A percentile compares a stretch with the other conserved stretches of the same genome.
Conservation (phyloP, 2,888 invertebrate genomes). For the Diadromus collaris region DNA sequence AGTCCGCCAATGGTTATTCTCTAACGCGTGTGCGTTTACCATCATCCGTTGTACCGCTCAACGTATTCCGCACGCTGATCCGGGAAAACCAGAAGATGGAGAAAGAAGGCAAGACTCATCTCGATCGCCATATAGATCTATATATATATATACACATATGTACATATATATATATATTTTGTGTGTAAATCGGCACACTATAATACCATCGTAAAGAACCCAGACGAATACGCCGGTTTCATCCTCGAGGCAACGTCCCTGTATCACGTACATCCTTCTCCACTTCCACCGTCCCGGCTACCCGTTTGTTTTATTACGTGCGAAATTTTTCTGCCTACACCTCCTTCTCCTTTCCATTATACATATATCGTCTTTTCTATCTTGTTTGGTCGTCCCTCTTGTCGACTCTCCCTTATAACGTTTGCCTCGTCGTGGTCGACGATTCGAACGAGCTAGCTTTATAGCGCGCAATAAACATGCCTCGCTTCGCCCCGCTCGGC, state of each 20-base stretch:
- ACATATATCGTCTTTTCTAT: conserved; percentile 39
- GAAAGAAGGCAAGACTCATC: conserved; percentile 33
- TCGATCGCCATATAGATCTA: conserved; percentile 12
- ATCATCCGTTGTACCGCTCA: conserved; percentile 25
- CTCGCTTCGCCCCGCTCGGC: conserved; percentile 36
- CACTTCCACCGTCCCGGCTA: conserved; percentile 23
- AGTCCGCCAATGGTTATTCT: conserved; percentile 33
- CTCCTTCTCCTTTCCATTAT: conserved; percentile 27
- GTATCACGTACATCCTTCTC: conserved; percentile 47
- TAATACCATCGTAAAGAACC: conserved; percentile 44
- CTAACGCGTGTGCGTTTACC: conserved; percentile 45
- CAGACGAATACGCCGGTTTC: conserved; percentile 35
- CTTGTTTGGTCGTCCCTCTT: conserved; percentile 32
- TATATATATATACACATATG: background rate
- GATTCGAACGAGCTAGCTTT: conserved; percentile 70
- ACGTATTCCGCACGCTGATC: conserved; percentile 17
- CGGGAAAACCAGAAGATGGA: conserved; percentile 43
- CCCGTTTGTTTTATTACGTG: conserved; percentile 76
- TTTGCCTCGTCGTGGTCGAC: conserved; percentile 42
- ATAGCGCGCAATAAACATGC: conserved; percentile 68
- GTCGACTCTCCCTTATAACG: conserved; percentile 29
- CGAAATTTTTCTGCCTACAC: conserved; percentile 72
- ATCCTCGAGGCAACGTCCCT: conserved; percentile 46
- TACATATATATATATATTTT: conserved; percentile 40
- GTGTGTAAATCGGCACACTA: conserved; percentile 29